Conservation (phyloP, 2,113 vertebrate species). For the Procavia capensis region DNA sequence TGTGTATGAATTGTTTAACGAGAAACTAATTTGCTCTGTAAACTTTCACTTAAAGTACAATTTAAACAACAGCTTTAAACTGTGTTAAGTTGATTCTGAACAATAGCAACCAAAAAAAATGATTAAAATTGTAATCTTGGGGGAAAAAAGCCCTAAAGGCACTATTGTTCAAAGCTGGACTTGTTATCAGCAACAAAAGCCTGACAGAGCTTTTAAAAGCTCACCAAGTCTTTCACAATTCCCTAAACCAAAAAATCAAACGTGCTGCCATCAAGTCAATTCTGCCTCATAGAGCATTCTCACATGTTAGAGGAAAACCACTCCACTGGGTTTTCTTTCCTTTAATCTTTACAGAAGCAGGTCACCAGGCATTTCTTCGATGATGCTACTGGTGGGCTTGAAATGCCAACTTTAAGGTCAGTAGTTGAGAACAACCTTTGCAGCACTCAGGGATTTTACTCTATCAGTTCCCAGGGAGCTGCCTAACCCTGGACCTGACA, state of each 20-base stretch:
- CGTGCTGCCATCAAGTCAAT: background rate
- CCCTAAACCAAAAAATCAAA: too few relatives aligned
- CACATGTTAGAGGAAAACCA: background rate
- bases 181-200: background rate
- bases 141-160: background rate
- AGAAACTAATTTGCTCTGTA: too few relatives aligned
- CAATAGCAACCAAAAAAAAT: too few relatives aligned
- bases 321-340: background rate
- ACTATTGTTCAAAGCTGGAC: background rate
- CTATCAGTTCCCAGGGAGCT: background rate
- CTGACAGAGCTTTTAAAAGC: background rate
- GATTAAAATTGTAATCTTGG: too few relatives aligned
- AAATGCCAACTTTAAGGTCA: background rate
- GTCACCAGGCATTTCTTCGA: background rate
- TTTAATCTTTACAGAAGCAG: background rate
- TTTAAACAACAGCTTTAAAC: too few relatives aligned
- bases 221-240: background rate
- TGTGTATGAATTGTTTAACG: too few relatives aligned
- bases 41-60: too few relatives aligned
- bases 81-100: too few relatives aligned
- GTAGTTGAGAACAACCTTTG: background rate
- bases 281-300: background rate
- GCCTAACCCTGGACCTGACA: background rate
- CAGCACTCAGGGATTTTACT: background rate
- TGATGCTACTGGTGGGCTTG: background rate